Conservation (phyloP, 1,140 invertebrate species). For the Carcinoscorpius rotundicauda region DNA sequence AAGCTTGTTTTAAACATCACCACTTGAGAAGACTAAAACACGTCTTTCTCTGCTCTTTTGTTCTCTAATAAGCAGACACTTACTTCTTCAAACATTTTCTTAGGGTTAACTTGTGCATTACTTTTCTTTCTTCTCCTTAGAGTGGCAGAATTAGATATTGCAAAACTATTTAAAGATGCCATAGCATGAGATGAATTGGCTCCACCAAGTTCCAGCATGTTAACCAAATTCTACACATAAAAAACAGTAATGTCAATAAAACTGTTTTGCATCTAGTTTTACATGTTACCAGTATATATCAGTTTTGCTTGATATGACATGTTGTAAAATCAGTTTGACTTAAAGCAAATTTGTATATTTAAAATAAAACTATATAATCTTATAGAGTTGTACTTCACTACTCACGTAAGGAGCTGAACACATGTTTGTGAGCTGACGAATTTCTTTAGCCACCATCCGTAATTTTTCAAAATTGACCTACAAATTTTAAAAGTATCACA, state of each 20-base stretch:
- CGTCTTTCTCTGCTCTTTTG: too few species aligned
- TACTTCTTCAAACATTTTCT: conserved; percentile 95
- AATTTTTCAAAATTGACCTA: conserved; percentile 90
- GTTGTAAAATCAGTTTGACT: too few species aligned
- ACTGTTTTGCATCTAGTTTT: too few species aligned
- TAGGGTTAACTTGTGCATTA: conserved; percentile 78
- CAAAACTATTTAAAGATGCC: conserved; percentile 56
- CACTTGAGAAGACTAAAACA: too few species aligned
- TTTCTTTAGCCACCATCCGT: conserved; percentile 96
- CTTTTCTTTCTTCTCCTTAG: conserved; percentile 60
- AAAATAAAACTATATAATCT: too few species aligned
- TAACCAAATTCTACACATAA: conserved; percentile 47
- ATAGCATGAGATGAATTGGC: conserved; percentile 75
- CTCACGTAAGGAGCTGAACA: conserved; percentile 65
- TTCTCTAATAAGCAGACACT: conserved; percentile 6
- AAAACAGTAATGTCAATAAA: too few species aligned
- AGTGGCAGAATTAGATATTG: conserved; percentile 17
- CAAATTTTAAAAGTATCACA: background rate
- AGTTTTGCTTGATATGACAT: too few species aligned
- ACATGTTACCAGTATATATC: too few species aligned
- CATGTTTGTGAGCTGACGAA: conserved; percentile 86
- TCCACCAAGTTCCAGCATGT: conserved; percentile 67
- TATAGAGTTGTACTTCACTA: conserved; percentile 5
- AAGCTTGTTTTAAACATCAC: too few species aligned
- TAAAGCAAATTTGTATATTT: too few species aligned